Conservation (phyloP, 2,797 vertebrate genomes). For the Tarsius wallacei region DNA sequence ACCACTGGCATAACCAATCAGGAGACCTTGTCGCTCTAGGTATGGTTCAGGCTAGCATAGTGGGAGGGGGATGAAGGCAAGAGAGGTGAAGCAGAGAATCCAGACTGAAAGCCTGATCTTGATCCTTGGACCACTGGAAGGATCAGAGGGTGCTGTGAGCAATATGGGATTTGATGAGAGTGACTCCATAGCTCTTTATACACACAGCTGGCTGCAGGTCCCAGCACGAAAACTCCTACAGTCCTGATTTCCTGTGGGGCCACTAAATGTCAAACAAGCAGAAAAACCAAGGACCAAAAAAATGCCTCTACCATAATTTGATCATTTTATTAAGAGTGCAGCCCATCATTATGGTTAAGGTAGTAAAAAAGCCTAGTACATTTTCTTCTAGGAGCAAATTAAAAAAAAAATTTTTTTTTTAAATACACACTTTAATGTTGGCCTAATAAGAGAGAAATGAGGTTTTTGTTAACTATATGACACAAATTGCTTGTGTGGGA, state of each 20-base stretch:
- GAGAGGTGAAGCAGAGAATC: background rate
- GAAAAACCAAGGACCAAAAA: background rate
- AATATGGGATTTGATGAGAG: background rate
- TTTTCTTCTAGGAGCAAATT: conserved; percentile 35
- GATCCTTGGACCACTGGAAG: background rate
- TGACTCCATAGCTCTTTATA: rapidly evolving
- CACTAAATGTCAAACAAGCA: background rate
- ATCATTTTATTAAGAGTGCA: background rate
- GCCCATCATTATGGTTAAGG: background rate
- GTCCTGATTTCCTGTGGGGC: background rate
- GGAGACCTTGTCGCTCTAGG: background rate
- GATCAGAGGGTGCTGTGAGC: background rate
- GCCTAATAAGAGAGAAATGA: conserved; percentile 34
- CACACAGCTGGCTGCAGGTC: background rate
- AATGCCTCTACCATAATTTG: background rate
- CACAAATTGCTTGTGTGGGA: conserved; percentile 7
- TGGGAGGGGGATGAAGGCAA: background rate
- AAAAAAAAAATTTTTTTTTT: conserved; percentile 13
- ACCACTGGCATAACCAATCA: rapidly evolving
- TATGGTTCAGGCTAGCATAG: background rate
- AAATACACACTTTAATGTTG: background rate
- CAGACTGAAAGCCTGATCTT: background rate
- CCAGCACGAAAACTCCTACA: background rate
- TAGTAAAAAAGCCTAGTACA: background rate
- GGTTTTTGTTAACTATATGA: conserved; percentile 31